Evolutionary conservation across 2,888 invertebrate species (phyloP).

Genomic region (Meghimatium bilineatum): DNA sequence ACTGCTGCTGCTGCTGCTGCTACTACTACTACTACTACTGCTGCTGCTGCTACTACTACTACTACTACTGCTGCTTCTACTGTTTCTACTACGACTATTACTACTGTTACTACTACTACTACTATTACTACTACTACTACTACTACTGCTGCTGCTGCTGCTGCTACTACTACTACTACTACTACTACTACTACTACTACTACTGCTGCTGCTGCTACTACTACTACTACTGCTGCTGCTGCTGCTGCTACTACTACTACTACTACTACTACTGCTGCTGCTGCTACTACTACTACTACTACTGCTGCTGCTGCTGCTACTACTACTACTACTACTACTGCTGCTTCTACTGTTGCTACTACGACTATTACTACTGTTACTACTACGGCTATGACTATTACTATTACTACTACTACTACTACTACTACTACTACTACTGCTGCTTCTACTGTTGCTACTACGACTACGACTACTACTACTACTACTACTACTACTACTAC

Average conservation of each 20-base stretch:
- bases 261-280: conserved; percentile 5
- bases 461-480: too few relatives aligned
- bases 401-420: not conserved
- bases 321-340: conserved; percentile 8
- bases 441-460: too few relatives aligned
- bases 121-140: conserved; percentile 16
- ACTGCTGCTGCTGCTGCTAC: conserved; percentile 13
- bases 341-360: conserved; percentile 5
- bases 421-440: too few relatives aligned
- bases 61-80: not conserved
- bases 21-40: not conserved
- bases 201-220: conserved; percentile 1
- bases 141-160: conserved; percentile 11
- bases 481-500: too few relatives aligned
- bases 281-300: conserved; percentile 13
- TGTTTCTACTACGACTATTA: too few relatives aligned
- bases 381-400: not conserved
- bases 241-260: conserved; percentile 3
- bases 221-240: not conserved
- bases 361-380: too few relatives aligned
- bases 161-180: not conserved
- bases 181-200: not conserved
- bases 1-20: conserved; percentile 21
- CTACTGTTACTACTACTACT: conserved; percentile 7
- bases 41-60: conserved; percentile 1